A percentile compares a stretch with the other conserved stretches of the same genome.
These are phyloP conservation scores for Trichopria drosophilae DNA, from an alignment of 2,888 invertebrate genomes.

Conservation along the genomic window DNA sequence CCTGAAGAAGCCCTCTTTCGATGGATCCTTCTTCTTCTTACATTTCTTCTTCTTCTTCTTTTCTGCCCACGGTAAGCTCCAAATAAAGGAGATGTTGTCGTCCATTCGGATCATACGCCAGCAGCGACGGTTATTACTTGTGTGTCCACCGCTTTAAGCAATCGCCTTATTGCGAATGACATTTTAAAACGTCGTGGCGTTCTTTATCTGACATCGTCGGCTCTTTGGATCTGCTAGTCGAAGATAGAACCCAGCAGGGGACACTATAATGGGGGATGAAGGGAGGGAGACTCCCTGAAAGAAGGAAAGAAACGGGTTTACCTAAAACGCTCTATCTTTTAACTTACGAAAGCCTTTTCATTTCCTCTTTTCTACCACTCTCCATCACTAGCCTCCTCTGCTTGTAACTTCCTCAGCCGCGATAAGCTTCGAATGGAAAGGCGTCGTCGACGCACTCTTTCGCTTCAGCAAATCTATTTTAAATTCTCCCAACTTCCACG, in stretches of 20 bases:
- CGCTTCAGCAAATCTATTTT: constrained; percentile 47
- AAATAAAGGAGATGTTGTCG: no score
- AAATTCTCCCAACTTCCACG: constrained; percentile 40
- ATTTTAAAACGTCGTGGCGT: constrained; percentile 26
- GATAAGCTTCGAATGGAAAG: constrained; percentile 43
- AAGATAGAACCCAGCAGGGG: constrained; percentile 13
- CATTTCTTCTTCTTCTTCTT: constrained; percentile 7
- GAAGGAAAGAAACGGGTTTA: constrained; percentile 8
- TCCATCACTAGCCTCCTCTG: constrained; percentile 24
- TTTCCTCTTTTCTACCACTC: constrained; percentile 9
- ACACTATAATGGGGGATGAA: constrained; percentile 10
- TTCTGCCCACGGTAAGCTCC: no score
- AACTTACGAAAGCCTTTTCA: constrained; percentile 26
- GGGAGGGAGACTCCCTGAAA: neutral
- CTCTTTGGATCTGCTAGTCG: constrained; percentile 38
- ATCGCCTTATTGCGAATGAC: constrained; percentile 21
- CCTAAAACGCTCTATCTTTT: constrained; percentile 29
- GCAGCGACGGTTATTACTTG: constrained; percentile 34
- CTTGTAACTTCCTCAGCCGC: constrained; percentile 27
- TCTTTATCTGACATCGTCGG: constrained; percentile 38
- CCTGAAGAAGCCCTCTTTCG: constrained; percentile 4
- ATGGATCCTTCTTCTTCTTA: constrained; percentile 5
- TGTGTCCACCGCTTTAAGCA: constrained; percentile 18
- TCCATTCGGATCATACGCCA: constrained; percentile 9
- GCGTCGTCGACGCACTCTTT: constrained; percentile 36